Evolutionary conservation across 1,140 invertebrate species (phyloP), one percentile per base, ranked within the genome.

Genomic region (Proales similis): DNA sequence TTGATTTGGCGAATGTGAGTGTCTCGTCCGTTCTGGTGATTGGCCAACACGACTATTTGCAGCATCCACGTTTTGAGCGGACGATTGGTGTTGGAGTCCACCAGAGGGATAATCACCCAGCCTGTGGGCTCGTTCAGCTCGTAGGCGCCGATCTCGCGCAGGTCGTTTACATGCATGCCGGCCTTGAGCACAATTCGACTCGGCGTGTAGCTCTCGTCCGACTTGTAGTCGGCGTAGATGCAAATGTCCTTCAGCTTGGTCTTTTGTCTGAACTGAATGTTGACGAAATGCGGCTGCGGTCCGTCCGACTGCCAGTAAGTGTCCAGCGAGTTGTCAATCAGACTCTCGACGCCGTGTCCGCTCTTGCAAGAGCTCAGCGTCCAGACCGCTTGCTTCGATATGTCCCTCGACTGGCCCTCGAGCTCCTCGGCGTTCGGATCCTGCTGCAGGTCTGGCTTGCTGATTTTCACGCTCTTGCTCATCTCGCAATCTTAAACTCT

Each of bases 271-370:
- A 98, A 99, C 70, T 97, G 91, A 66, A 98, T 93, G 71, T 96
- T 98, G 0, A 98, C 89, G 65, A 95, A 78, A 77, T 99, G 94
- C 4, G 94, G 94, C 63, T 97, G 80, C 68, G 94, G 90, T 0
- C 94, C 94, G 78, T 99, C 94, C 0, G 92, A 96, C 72, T 99
- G 94, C 94, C 94, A 99, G 74, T 95, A 99, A 1, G 90, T 95
- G 66, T 97, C 93, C 69, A 88, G 84, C 49, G 87, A 86, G 74
- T 93, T 87, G 74, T 97, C 92, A 65, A 91, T 76, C 19, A 98
- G 74, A 72, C 97, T 92, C 71, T 97, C 90, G 11, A 98, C 92
- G 22, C 94, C 94, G 81, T 94, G 95, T 45, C 92, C 91, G 88
- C 90, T 88, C 82, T 98, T 98, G 72, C 92, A 97, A 22, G 91